A percentile compares a stretch with the other conserved stretches of the same genome.
Conservation (phyloP, 1,140 invertebrate species). For the Scaptomyza montana region DNA sequence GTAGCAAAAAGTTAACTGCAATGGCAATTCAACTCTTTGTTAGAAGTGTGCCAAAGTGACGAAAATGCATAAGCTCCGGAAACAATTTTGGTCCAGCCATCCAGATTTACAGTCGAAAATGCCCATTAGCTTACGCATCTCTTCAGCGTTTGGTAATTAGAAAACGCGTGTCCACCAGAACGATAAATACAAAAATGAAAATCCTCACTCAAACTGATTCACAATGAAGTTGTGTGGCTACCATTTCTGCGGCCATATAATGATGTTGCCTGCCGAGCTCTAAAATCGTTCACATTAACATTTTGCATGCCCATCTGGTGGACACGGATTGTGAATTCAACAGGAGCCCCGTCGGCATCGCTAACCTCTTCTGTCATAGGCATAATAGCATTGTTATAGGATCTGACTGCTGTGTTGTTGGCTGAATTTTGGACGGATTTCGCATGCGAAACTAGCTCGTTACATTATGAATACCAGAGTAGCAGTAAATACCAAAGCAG, state of each 20-base stretch:
- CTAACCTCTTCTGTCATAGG: slow-evolving; percentile 41
- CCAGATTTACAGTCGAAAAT: slow-evolving; percentile 25
- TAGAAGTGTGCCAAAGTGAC: not conserved
- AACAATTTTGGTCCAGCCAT: not conserved
- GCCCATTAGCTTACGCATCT: slow-evolving; percentile 32
- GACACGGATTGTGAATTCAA: slow-evolving; percentile 1
- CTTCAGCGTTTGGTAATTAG: slow-evolving; percentile 23
- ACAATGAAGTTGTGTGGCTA: slow-evolving; percentile 28
- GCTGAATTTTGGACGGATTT: slow-evolving; percentile 53
- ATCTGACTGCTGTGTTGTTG: slow-evolving; percentile 11
- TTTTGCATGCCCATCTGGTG: slow-evolving; percentile 27
- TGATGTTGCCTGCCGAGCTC: slow-evolving; percentile 30
- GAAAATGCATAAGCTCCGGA: not conserved
- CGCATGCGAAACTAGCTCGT: slow-evolving; percentile 54
- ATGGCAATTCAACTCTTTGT: slow-evolving; percentile 4
- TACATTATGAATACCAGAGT: slow-evolving; percentile 60
- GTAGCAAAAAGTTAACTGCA: not conserved
- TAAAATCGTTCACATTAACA: slow-evolving; percentile 16
- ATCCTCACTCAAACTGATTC: slow-evolving; percentile 27
- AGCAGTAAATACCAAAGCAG: slow-evolving; percentile 13
- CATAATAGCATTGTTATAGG: slow-evolving; percentile 44
- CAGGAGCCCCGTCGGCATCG: slow-evolving; percentile 9
- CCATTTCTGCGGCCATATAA: slow-evolving; percentile 37
- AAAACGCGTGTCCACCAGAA: slow-evolving; percentile 28
- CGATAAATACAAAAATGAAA: slow-evolving; percentile 59